Evolutionary conservation across 2,888 invertebrate species (phyloP), one percentile per base, ranked within the genome.

Genomic region (Ornithoptera priamus): DNA sequence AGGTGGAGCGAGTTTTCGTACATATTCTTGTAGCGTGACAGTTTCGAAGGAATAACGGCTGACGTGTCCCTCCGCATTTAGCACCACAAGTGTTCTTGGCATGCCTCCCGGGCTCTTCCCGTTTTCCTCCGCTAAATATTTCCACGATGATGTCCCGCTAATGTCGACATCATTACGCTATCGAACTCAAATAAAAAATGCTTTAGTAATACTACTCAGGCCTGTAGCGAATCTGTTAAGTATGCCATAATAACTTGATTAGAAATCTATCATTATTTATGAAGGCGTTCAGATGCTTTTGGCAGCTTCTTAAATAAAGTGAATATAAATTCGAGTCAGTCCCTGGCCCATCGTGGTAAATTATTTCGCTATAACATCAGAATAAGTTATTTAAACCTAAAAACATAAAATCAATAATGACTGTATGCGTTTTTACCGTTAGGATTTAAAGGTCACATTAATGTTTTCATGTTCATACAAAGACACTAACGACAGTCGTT

Each of bases 11-110:
- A 63, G 57, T 61, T 66, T 65, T 67, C 68, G 60, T 59, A 68
- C 70, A 73, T 67, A 69, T 69, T 65, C 70, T 69, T 69, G 68
- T 59, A 59, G 72, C 76, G 80, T 80, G 84, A 82, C 86, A 85
- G 80, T 79, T 75, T 74, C 30, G 78, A 75, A 73, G 71, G 75
- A 72, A 75, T 72, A 72, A 73, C 69, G 79, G 77, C 81, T 88
- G 90, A 88, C 88, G 88, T 84, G 86, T 80, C 85, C 71, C 72
- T 81, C 87, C 86, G 77, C 78, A 83, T 89, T 90, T 90, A 89
- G 90, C 84, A 73, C 82, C 80, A 78, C 78, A 84, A 84, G 83
- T 82, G 84, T 82, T 87, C 83, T 88, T 91, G 81, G 80, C 81
- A 79, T 75, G 77, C 78, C 80, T 80, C 82, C 83, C 83, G 82